Percentiles rank a stretch among this genome's conserved stretches.
These are phyloP conservation scores for Menidia menidia DNA, from an alignment of 2,797 vertebrate species.

Conservation along the genomic window DNA sequence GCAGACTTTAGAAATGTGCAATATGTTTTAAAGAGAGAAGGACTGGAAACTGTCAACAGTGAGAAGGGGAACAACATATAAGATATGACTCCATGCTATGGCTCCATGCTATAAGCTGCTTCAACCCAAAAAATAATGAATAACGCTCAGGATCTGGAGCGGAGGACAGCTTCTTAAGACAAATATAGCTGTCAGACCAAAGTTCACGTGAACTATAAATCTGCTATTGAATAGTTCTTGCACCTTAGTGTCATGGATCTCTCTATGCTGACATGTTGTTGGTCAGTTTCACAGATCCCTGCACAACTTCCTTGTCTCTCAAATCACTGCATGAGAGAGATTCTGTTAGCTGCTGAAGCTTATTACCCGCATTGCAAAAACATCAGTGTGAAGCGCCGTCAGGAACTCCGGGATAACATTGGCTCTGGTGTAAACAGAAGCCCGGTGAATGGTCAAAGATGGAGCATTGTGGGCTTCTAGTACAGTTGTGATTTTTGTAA, in stretches of 20 bases:
- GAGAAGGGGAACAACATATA: neutral
- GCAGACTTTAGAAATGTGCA: no score
- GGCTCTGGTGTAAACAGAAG: constrained; percentile 43
- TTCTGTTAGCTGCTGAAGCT: constrained; percentile 56
- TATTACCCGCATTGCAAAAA: constrained; percentile 59
- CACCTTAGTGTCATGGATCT: constrained; percentile 2
- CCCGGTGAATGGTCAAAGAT: constrained; percentile 69
- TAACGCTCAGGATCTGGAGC: neutral
- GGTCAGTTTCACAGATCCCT: constrained; percentile 16
- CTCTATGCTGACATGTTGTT: constrained; percentile 10
- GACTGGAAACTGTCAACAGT: constrained; percentile 4
- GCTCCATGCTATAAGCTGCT: no score
- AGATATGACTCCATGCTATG: no score
- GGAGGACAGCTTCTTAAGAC: neutral
- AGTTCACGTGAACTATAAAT: neutral
- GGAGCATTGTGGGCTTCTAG: constrained; percentile 45
- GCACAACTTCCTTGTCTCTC: constrained; percentile 49
- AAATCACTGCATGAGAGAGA: constrained; percentile 60
- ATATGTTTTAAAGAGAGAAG: no score
- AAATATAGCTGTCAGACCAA: neutral
- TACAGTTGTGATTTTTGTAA: constrained; percentile 51
- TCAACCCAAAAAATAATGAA: neutral
- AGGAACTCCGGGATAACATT: constrained; percentile 41
- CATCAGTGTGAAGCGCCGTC: constrained; percentile 45
- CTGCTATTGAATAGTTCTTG: neutral